Evolutionary conservation across 2,888 invertebrate genomes (phyloP), one percentile per base, ranked within the genome.

Genomic region (Amorpha juglandis): DNA sequence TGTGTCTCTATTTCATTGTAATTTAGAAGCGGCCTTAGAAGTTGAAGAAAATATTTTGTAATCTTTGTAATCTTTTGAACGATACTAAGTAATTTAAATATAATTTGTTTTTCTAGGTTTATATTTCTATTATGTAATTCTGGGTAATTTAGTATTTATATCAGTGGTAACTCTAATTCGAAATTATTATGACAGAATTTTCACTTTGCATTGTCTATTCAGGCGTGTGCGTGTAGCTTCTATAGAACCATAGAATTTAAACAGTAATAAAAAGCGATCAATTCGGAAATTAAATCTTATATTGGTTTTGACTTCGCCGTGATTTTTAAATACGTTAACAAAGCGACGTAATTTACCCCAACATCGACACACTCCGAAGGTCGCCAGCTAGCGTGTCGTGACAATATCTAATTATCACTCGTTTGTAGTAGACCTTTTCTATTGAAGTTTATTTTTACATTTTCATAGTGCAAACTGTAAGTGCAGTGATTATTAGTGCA

Each of bases 401-500:
- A 58, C 58, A 58, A 58, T 19, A 58, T 64, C 35, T 42, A 45
- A 64, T 64, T 64, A 3, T 52, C 52, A 27, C n/a, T 8, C 16
- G 38, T 58, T 58, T 19, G 8, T 38, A 58, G 58, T 58, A 38
- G 58, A 42, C 58, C 38, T 42, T 38, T 42, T 19, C 19, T 42
- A 42, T 58, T 58, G 58, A 42, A 58, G n/a, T 19, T 42, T 58
- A 42, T 58, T 58, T 58, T 58, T 42, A 42, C 38, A 42, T 58
- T 58, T 55, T 58, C 42, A 58, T 58, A 58, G 58, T 55, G 55
- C 11, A 35, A 16, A 55, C 35, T 16, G 2, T 38, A n/a, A 16
- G 55, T 58, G 58, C 58, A 58, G 58, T 58, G 58, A 58, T 19
- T n/a, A n/a, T n/a, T 12, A 58, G 64, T 65, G 85, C 77, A 81